A percentile compares a stretch with the other conserved stretches of the same genome.
These are phyloP conservation scores for Rhineura floridana DNA, from an alignment of 2,113 vertebrate genomes.

Conservation along the genomic window DNA sequence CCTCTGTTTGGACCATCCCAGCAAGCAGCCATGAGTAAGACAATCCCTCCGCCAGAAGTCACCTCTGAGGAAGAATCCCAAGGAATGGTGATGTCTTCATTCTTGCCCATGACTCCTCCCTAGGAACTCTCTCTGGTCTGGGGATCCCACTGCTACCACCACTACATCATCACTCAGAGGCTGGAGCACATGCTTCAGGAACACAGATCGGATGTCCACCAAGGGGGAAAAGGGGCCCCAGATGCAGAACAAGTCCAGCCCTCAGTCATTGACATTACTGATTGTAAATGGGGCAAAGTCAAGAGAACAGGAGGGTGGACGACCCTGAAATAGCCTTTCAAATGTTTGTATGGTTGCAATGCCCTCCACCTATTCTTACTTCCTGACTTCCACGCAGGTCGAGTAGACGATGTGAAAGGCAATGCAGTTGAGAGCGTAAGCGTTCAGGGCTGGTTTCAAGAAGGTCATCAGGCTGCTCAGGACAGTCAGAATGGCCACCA, in stretches of 20 bases:
- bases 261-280: too few species aligned
- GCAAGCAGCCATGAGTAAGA: neutral
- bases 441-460: constrained; percentile 85
- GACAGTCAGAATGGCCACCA: constrained; percentile 73
- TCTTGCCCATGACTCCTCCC: neutral
- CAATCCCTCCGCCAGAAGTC: neutral
- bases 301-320: neutral
- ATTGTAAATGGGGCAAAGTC: neutral
- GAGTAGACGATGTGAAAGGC: constrained; percentile 86
- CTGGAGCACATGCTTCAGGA: neutral
- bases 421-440: constrained; percentile 88
- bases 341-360: too few species aligned
- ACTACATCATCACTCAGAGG: neutral
- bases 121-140: neutral
- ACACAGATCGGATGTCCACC: too few species aligned
- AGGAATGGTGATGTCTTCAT: neutral
- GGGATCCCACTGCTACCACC: neutral
- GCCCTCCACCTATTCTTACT: constrained; percentile 70
- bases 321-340: too few species aligned
- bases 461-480: constrained; percentile 84
- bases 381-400: constrained; percentile 78
- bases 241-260: neutral
- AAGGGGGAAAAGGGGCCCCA: neutral
- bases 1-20: neutral
- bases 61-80: neutral